Evolutionary conservation across 2,797 vertebrate genomes (phyloP), one percentile per base, ranked within the genome.

Genomic region (Poeciliopsis presidionis): DNA sequence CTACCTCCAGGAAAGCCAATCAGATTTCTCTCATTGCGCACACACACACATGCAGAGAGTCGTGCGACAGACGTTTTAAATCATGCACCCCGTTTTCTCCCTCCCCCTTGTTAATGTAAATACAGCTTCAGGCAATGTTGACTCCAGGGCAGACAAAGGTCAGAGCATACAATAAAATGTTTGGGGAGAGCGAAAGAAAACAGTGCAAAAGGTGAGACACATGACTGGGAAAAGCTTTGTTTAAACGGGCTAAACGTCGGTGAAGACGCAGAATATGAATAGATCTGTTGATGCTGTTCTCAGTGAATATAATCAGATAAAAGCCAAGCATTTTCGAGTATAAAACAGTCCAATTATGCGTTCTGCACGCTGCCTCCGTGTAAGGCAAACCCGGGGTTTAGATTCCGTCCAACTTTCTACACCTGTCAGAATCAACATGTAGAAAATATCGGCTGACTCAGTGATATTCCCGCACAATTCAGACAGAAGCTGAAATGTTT

Each of bases 1-100:
- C 87, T 90, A 91, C 84, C 91, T 87, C 83, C 81, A 69, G 80
- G 87, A 92, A 89, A 91, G 87, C 90, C 90, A 90, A 93, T 92
- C 92, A 89, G 90, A 91, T 92, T 92, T 87, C 85, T 92, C 81
- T 87, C 83, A 80, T 73, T 81, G 69, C 22, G 18, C 49, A 49
- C 47, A 39, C 14, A 72, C 22, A 65, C 16, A 25, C 49, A 49
- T 41, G 72, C 8, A 77, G 22, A 76, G 11, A 76, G 30, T 57
- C 30, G 46, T 51, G 45, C 3, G 16, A 73, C 80, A 78, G 43
- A 74, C 51, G 33, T 88, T 84, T 79, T 70, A 87, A 81, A 88
- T 83, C 84, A 80, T 57, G 12, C 65, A 30, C 61, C 76, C 73
- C 77, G 4, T 39, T 86, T 74, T 28, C 61, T 75, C 69, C 73